Evolutionary conservation across 2,888 invertebrate genomes (phyloP).

Genomic region (Mimachlamys varia): DNA sequence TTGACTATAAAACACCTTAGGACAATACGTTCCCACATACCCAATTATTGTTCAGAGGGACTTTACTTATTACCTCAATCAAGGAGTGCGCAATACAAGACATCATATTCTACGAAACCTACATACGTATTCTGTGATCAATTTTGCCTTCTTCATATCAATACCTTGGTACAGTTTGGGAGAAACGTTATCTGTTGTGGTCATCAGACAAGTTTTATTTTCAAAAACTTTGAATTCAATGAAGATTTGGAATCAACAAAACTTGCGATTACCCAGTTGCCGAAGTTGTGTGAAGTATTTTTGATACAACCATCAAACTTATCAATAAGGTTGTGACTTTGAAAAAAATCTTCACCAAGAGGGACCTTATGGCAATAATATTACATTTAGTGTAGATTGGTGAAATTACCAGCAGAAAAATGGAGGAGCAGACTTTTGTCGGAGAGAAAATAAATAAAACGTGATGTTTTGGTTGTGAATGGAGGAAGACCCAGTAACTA

Average conservation of each 20-base stretch:
- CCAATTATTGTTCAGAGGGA: neutral
- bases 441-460: neutral
- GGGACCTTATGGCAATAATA: neutral
- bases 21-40: neutral
- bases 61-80: neutral
- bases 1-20: neutral
- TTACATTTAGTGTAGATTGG: neutral
- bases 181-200: neutral
- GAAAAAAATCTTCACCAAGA: neutral
- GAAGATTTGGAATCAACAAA: neutral
- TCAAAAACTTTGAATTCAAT: neutral
- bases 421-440: neutral
- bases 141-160: conserved; percentile 9
- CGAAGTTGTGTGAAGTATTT: neutral
- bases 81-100: neutral
- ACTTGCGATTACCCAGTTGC: neutral
- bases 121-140: neutral
- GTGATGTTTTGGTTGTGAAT: conserved; percentile 15
- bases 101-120: neutral
- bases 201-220: neutral
- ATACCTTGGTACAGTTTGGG: neutral
- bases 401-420: neutral
- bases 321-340: neutral
- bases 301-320: neutral
- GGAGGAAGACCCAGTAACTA: neutral